phyloP scores from a whole-genome alignment of 1,140 invertebrate genomes.

The Microplitis demolitor region DNA sequence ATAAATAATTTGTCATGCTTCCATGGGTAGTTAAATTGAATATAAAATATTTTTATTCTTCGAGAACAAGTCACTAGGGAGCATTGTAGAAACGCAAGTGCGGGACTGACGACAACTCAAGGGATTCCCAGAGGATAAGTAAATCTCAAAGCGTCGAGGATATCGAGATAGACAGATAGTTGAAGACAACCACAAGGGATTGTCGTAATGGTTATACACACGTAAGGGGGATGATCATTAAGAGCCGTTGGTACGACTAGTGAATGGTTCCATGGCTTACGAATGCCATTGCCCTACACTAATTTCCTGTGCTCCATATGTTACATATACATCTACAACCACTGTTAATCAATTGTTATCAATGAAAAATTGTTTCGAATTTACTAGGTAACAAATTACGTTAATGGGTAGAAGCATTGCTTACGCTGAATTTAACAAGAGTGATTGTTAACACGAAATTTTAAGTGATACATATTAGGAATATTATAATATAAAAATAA shows the following conservation, averaged over 20 bases:
- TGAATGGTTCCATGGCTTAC: constrained; percentile 8
- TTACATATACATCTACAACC: too few relatives aligned
- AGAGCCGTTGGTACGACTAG: constrained; percentile 9
- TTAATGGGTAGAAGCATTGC: too few relatives aligned
- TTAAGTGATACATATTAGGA: too few relatives aligned
- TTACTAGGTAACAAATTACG: too few relatives aligned
- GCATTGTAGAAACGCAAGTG: neutral
- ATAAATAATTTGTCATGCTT: neutral
- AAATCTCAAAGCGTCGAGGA: neutral
- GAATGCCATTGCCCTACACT: neutral
- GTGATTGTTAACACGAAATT: too few relatives aligned
- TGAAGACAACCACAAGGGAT: constrained; percentile 7
- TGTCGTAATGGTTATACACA: constrained; percentile 11
- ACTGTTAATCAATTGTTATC: constrained; percentile 1
- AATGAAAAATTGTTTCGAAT: neutral
- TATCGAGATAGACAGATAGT: constrained; percentile 8
- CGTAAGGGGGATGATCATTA: constrained; percentile 16
- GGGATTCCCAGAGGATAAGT: neutral
- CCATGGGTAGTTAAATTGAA: neutral
- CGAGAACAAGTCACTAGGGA: neutral
- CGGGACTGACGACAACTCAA: neutral
- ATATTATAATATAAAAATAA: too few relatives aligned
- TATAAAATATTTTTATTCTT: neutral
- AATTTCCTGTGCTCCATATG: neutral
- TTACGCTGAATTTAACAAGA: too few relatives aligned